A percentile compares a stretch with the other conserved stretches of the same genome.
Conservation (phyloP, 2,113 vertebrate genomes). For the Protobothrops flavoviridis region DNA sequence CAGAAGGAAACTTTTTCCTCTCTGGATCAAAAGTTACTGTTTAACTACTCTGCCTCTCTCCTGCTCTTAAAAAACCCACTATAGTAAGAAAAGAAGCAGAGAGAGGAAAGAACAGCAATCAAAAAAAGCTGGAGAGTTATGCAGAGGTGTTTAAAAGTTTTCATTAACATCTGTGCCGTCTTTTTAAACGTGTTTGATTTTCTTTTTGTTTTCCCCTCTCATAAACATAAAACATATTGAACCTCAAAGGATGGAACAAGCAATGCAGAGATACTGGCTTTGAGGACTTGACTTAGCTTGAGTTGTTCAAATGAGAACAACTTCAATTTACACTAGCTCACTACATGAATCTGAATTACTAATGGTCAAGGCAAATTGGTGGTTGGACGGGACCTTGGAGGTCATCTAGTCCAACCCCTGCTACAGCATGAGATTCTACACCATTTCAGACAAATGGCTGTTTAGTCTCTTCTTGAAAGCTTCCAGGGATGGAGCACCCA, state of each 20-base stretch:
- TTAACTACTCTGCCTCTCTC: background rate
- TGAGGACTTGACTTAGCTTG: background rate
- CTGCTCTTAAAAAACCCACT: background rate
- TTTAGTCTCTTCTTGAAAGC: too few species aligned
- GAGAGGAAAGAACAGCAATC: background rate
- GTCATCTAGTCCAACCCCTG: too few species aligned
- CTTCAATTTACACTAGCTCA: too few species aligned
- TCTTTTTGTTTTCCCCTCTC: background rate
- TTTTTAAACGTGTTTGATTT: background rate
- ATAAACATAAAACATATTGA: conserved; percentile 6
- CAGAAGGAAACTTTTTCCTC: background rate
- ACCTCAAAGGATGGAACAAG: background rate
- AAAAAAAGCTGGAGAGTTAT: background rate
- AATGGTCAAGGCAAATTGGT: too few species aligned
- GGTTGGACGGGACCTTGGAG: too few species aligned
- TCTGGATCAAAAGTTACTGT: background rate
- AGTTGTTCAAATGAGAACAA: too few species aligned
- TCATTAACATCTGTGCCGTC: background rate
- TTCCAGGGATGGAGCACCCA: too few species aligned
- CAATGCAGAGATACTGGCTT: background rate
- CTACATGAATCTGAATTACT: too few species aligned
- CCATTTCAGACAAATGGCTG: too few species aligned
- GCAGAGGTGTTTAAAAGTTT: background rate
- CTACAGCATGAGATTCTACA: too few species aligned
- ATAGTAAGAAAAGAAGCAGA: background rate